Evolutionary conservation across 1,140 invertebrate genomes (phyloP).

Genomic region (Aethina tumida): DNA sequence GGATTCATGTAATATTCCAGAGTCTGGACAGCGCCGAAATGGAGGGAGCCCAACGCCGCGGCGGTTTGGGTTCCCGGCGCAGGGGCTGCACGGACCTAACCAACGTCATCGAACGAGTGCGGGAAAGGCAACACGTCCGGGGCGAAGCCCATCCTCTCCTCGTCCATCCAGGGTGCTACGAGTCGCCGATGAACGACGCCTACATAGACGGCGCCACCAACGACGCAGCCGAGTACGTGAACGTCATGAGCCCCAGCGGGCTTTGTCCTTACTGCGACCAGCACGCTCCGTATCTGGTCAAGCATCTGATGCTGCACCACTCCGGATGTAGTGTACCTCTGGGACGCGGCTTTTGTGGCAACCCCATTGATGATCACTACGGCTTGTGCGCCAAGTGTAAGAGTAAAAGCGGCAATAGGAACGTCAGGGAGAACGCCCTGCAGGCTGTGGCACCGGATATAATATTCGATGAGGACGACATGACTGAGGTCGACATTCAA

Average conservation of each 20-base stretch:
- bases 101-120: slow-evolving; percentile 13
- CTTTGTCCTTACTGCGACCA: slow-evolving; percentile 33
- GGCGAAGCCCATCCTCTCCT: slow-evolving; percentile 36
- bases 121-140: slow-evolving; percentile 37
- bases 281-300: slow-evolving; percentile 28
- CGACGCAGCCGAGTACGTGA: slow-evolving; percentile 8
- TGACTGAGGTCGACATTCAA: slow-evolving; percentile 25
- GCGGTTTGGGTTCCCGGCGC: slow-evolving; percentile 12
- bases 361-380: slow-evolving; percentile 36
- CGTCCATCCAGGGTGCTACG: not conserved
- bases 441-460: slow-evolving; percentile 29
- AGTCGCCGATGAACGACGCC: not conserved
- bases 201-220: too few relatives aligned
- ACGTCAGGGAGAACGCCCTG: slow-evolving; percentile 16
- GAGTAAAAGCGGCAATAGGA: slow-evolving; percentile 28
- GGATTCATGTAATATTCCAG: too few relatives aligned
- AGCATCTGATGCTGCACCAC: slow-evolving; percentile 36
- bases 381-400: slow-evolving; percentile 43
- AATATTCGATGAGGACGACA: slow-evolving; percentile 29
- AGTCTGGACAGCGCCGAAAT: slow-evolving; percentile 11
- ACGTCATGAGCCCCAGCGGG: slow-evolving; percentile 11
- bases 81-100: slow-evolving; percentile 10
- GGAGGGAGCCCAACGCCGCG: slow-evolving; percentile 12
- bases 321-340: slow-evolving; percentile 39
- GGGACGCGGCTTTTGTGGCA: slow-evolving; percentile 37